Evolutionary conservation across 2,888 invertebrate species (phyloP), one percentile per base, ranked within the genome.

Genomic region (Chrysopilus asiliformis): DNA sequence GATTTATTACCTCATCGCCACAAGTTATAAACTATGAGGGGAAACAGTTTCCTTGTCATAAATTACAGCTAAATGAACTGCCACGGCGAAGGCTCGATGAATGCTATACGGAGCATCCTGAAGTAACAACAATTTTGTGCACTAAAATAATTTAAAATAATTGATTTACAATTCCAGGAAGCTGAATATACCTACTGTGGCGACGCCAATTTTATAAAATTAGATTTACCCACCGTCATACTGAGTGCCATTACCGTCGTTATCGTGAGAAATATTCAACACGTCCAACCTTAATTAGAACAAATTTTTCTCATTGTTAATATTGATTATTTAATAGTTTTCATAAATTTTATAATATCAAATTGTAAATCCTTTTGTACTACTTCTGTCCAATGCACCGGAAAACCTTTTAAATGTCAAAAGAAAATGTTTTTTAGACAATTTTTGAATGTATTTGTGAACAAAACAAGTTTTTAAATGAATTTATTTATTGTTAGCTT

Each of bases 31-130:
- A 58, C 14, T 70, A 69, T 46, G 49, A 51, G 12, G 58, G 62
- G 1, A 68, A 66, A 19, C 65, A 68, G 18, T 72, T 74, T 49
- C 79, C 82, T 0, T 86, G 86, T 53, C 79, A 85, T 50, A 86
- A 86, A 57, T 63, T 81, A 36, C 68, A 75, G 40, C 61, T 85
- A 46, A 82, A 80, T 45, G 68, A 70, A 38, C 64, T 83, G 44
- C 68, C 70, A 4, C 65, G 84, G 20, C 64, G 83, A 44, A 68
- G 76, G 39, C 67, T 84, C 17, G 73, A 76, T 40, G 81, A 77
- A 38, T 86, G 86, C 55, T 85, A 70, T 52, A 82, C 83, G 34
- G 75, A 79, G 47, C 79, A 85, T 61, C 73, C 75, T 25, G 64
- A 72, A 65, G 79, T 79, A 60, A 9, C 13, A 4, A 13, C 28